These are phyloP conservation scores for Python bivittatus DNA, from an alignment of 2,113 vertebrate genomes.

Conservation along the genomic window DNA sequence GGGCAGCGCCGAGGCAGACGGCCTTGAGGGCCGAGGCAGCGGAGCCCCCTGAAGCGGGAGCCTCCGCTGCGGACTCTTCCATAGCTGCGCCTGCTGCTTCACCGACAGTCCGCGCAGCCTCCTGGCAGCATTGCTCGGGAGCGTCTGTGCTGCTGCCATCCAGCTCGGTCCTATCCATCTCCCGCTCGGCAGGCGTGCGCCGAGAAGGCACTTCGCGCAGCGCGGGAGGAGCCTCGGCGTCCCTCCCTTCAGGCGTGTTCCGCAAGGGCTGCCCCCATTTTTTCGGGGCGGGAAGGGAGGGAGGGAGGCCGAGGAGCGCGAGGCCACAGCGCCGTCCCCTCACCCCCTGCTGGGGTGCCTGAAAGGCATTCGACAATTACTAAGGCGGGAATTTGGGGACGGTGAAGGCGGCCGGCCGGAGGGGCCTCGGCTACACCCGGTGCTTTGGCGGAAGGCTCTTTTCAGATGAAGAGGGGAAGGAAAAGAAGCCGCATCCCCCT, in stretches of 20 bases:
- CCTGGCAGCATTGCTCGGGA: slow-evolving; percentile 40
- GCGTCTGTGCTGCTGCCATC: slow-evolving; percentile 34
- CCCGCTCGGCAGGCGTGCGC: slow-evolving; percentile 12
- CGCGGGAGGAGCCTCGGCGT: slow-evolving; percentile 14
- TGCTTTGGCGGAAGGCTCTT: neutral
- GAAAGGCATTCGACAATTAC: neutral
- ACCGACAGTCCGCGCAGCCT: slow-evolving; percentile 31
- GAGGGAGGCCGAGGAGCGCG: neutral
- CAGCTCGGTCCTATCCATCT: slow-evolving; percentile 61
- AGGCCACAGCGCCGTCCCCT: neutral
- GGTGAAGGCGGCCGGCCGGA: neutral
- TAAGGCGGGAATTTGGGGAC: neutral
- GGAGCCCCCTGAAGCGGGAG: neutral
- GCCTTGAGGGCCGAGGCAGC: neutral
- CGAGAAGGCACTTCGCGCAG: slow-evolving; percentile 5
- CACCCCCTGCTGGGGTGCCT: neutral
- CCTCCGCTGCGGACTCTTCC: slow-evolving; percentile 29
- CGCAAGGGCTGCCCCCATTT: neutral
- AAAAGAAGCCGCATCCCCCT: accelerated
- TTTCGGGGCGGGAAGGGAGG: neutral
- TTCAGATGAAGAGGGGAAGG: neutral
- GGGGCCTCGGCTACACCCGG: neutral
- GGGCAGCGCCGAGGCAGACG: slow-evolving; percentile 5
- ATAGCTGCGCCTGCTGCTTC: slow-evolving; percentile 30
- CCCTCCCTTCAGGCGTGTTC: slow-evolving; percentile 26